Evolutionary conservation across 2,888 invertebrate genomes (phyloP), one percentile per base, ranked within the genome.

Genomic region (Panorpa germanica): DNA sequence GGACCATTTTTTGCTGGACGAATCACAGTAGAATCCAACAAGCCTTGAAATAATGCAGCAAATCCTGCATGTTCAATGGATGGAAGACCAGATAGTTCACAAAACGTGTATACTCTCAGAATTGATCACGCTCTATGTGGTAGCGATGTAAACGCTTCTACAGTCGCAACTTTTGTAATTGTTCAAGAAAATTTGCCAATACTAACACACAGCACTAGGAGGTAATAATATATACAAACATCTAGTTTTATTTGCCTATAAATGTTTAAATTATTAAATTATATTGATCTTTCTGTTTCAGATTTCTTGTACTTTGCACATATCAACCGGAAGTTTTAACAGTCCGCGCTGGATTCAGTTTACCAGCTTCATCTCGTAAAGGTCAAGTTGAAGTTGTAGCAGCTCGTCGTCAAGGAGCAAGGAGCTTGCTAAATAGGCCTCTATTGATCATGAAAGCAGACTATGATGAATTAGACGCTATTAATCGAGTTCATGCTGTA

Each of bases 181-280:
- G 82, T 82, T 5, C 81, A 81, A 49, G 82, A 82, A 49, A 81
- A 78, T 52, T 53, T 78, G 33, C 77, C 78, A 4, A 80, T 82
- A 43, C 62, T 82, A 22, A 82, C 82, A 1, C 81, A 82, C 48
- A 77, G 77, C 44, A 78, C 78, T 2, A 53, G 78, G 39, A 62
- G 67, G 68, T 67, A 48, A 44, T 40, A 17, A n/a, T n/a, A 9
- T 31, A 14, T 28, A 5, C 5, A 20, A 15, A 13, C 8, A 20
- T 20, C 8, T 8, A 20, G 20, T 20, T n/a, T 20, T 25, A 7
- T 11, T 8, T 11, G 13, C 8, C n/a, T 26, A n/a, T n/a, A n/a
- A n/a, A n/a, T n/a, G n/a, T n/a, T n/a, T n/a, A n/a, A n/a, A n/a
- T n/a, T n/a, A n/a, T n/a, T n/a, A n/a, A n/a, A n/a, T n/a, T n/a